These are phyloP conservation scores for Leptobrachium leishanense DNA, from an alignment of 2,113 vertebrate genomes.

Conservation along the genomic window DNA sequence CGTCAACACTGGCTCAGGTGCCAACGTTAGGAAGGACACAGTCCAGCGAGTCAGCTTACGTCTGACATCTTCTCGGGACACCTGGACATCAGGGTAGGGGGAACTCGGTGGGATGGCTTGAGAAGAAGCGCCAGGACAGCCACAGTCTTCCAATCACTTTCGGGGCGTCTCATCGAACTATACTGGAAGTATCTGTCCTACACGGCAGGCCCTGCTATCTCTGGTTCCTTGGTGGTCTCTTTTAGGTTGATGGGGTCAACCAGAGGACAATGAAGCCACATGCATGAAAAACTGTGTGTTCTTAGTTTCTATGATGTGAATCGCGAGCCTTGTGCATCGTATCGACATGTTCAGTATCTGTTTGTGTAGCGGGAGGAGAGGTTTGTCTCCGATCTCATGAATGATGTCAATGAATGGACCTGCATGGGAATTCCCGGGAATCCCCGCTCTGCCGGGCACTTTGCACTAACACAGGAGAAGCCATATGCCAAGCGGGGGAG, in stretches of 20 bases:
- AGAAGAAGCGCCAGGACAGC: background rate
- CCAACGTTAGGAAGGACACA: constrained; percentile 80
- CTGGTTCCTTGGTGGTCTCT: background rate
- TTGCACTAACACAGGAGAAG: constrained; percentile 40
- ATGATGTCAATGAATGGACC: background rate
- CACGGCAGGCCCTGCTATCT: background rate
- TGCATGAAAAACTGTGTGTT: background rate
- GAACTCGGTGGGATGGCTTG: background rate
- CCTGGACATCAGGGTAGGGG: background rate
- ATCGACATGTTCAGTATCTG: constrained; percentile 18
- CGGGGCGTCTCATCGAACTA: constrained; percentile 21
- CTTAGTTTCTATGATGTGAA: background rate
- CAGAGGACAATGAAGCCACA: background rate
- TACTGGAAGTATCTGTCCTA: background rate
- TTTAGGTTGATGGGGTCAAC: no score
- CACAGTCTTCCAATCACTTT: constrained; percentile 35
- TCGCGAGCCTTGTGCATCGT: background rate
- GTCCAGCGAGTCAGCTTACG: constrained; percentile 83
- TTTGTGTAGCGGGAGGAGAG: background rate
- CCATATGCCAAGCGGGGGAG: constrained; percentile 31
- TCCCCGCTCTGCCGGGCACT: background rate
- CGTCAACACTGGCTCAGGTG: constrained; percentile 67
- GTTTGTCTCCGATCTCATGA: constrained; percentile 1
- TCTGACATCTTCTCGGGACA: constrained; percentile 58
- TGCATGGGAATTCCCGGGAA: background rate